These are phyloP conservation scores for Drosophila ochracea DNA, from an alignment of 2,888 invertebrate species.

Conservation along the genomic window DNA sequence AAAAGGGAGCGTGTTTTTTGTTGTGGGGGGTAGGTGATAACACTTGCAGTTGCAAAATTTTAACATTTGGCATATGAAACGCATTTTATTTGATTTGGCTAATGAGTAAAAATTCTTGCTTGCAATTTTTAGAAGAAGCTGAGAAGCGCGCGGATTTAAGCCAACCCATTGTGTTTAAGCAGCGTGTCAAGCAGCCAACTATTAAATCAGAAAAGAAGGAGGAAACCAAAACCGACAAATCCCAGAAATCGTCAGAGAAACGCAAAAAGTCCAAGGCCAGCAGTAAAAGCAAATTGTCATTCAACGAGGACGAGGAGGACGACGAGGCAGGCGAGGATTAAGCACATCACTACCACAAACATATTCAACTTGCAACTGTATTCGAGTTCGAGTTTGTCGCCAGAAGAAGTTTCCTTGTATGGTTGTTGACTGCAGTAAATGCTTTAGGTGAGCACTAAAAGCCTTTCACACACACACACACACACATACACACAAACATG, in stretches of 20 bases:
- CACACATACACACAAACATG: constrained; percentile 11
- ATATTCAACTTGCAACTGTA: constrained; percentile 3
- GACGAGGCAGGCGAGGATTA: constrained; percentile 67
- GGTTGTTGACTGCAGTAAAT: constrained; percentile 44
- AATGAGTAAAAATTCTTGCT: constrained; percentile 25
- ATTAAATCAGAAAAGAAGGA: constrained; percentile 25
- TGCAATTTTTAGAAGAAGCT: constrained; percentile 86
- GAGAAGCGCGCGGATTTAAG: constrained; percentile 88
- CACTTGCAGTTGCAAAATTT: constrained; percentile 18
- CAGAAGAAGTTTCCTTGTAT: constrained; percentile 38
- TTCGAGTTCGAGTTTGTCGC: constrained; percentile 14
- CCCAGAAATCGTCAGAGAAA: constrained; percentile 41
- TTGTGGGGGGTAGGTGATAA: constrained; percentile 17
- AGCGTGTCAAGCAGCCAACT: constrained; percentile 63
- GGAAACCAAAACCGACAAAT: constrained; percentile 18
- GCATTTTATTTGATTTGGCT: constrained; percentile 7
- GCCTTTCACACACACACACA: constrained; percentile 27
- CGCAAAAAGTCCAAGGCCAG: constrained; percentile 74
- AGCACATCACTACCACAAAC: constrained; percentile 1
- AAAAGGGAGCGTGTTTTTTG: constrained; percentile 16
- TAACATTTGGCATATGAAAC: not conserved
- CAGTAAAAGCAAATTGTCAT: constrained; percentile 85
- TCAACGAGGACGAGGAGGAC: constrained; percentile 86
- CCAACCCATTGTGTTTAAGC: constrained; percentile 87
- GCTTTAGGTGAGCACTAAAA: constrained; percentile 53